Evolutionary conservation across 2,888 invertebrate genomes (phyloP).

Genomic region (Leptopterna dolabrata): DNA sequence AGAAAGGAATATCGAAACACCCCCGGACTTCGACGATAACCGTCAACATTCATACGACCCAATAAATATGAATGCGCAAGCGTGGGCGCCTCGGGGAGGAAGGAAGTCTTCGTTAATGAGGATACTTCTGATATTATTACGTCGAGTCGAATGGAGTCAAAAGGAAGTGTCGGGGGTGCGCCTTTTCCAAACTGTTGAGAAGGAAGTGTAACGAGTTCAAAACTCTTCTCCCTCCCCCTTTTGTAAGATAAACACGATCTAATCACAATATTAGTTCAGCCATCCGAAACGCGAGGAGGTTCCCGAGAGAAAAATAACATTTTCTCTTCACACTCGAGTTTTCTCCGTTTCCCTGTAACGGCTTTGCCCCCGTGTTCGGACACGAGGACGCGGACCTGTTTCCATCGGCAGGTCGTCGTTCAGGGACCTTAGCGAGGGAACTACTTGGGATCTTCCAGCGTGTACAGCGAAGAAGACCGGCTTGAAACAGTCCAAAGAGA

Average conservation of each 20-base stretch:
- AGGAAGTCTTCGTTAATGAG: background rate
- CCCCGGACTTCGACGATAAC: too few species aligned
- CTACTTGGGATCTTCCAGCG: too few species aligned
- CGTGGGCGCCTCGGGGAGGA: background rate
- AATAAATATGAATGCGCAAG: background rate
- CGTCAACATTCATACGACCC: background rate
- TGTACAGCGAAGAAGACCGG: too few species aligned
- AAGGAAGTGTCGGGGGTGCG: background rate
- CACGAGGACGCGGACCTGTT: too few species aligned
- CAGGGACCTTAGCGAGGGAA: too few species aligned
- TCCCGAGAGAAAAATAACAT: background rate
- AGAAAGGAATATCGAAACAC: too few species aligned
- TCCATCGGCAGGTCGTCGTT: too few species aligned
- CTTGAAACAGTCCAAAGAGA: too few species aligned
- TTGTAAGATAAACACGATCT: background rate
- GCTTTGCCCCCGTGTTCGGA: too few species aligned
- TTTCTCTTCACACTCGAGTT: background rate
- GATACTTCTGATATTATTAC: background rate
- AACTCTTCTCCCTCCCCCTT: background rate
- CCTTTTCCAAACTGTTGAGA: background rate
- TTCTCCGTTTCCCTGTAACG: too few species aligned
- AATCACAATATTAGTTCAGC: slow-evolving; percentile 8
- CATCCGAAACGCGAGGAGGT: background rate
- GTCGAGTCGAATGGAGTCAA: background rate
- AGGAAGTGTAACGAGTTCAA: background rate